Base-by-base conservation (phyloP, 2,113 vertebrate genomes). In the Sitta europaea region DNA sequence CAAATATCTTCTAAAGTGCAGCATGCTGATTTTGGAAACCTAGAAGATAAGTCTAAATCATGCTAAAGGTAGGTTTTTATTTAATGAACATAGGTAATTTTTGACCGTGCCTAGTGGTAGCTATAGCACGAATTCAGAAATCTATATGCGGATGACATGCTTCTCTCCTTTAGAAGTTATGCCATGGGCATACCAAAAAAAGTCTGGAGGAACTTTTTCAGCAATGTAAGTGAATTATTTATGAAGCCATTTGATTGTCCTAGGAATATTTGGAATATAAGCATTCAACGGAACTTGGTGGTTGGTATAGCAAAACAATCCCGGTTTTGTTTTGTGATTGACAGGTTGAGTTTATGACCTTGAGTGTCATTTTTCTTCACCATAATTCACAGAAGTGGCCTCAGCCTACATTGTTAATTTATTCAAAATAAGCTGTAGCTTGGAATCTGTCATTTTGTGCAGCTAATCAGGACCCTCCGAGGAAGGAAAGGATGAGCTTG, bases 401-500 rank as follows among this genome's bases (percentile, higher is more conserved):
- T 88, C 25, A 86, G 22, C 14, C 33, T 89, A 38, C 40, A 29
- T 51, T 2, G 8, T 61, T 67, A 75, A 21, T 62, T 47, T 61
- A 77, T 68, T 72, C 55, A 89, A 73, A 95, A 84, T 73, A 92
- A 91, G 10, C 4, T 72, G 40, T 43, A 92, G 6, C 16, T 87
- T 87, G n/a, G 61, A 59, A 68, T 89, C 48, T 50, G 51, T 54
- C 5, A 92, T 84, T 92, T 61, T 78, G 45, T 73, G 51, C 50
- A 75, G 58, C 67, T 95, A 95, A 96, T 94, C 70, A 95, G 71
- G 57, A 78, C 88, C 53, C 62, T 90, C 36, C 82, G 53, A 75
- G 90, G 88, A 90, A 95, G 87, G n/a, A 72, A 87, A 92, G 6
- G 80, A 90, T 91, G 47, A 94, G 28, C 73, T 94, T 96, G 93